phyloP scores from a whole-genome alignment of 37 sponge, comb jelly and placozoan genomes.

The Eunapius fragilis region DNA sequence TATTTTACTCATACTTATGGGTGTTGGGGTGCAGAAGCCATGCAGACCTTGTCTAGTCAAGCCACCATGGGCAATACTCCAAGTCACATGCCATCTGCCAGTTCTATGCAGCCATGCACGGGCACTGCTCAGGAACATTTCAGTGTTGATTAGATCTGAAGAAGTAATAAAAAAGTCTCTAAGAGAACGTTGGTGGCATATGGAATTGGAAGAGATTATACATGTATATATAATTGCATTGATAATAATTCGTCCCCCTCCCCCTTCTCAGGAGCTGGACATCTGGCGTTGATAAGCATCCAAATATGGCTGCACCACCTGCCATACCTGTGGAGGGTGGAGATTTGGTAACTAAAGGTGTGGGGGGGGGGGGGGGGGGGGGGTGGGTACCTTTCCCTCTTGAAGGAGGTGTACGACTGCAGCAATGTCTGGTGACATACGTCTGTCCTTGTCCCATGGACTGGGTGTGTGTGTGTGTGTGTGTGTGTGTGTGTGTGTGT shows the following conservation, averaged over 20 bases:
- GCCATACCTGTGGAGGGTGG: slow-evolving; percentile 23
- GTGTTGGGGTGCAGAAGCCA: too few relatives aligned
- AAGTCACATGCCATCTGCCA: too few relatives aligned
- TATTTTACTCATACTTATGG: too few relatives aligned
- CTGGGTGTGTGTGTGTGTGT: slow-evolving; percentile 20
- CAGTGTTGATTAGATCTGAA: too few relatives aligned
- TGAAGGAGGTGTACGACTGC: slow-evolving; percentile 57
- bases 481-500: neutral
- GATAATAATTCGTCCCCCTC: neutral
- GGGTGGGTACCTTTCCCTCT: slow-evolving; percentile 73
- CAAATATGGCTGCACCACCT: slow-evolving; percentile 29
- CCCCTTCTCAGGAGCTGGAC: neutral
- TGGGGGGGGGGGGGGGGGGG: neutral
- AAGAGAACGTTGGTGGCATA: too few relatives aligned
- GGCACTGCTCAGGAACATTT: too few relatives aligned
- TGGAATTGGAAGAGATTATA: neutral
- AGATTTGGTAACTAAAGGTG: neutral
- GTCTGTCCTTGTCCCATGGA: slow-evolving; percentile 77
- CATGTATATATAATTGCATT: neutral
- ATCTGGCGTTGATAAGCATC: slow-evolving; percentile 15
- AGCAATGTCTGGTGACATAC: slow-evolving; percentile 84
- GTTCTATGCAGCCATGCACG: too few relatives aligned
- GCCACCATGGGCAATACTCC: too few relatives aligned
- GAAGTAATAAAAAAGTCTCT: too few relatives aligned
- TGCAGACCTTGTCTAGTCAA: too few relatives aligned